Base-by-base conservation (phyloP, 2,797 vertebrate species). In the Coranthus polyacanthus region DNA sequence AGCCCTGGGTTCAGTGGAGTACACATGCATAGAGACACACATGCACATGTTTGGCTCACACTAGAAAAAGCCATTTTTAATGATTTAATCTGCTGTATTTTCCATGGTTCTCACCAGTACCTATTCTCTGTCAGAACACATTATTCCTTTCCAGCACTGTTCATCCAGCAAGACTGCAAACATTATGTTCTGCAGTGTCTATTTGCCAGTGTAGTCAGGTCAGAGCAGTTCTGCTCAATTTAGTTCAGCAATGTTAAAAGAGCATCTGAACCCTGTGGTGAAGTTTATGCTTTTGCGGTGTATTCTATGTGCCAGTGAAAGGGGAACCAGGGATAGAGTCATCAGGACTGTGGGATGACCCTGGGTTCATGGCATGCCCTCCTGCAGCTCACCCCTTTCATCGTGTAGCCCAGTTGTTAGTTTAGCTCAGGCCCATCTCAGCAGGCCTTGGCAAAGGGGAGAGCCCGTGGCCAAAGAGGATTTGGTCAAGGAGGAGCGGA, bases 341-440 rank as follows among this genome's bases (percentile, higher is more conserved):
- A 83, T 92, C 88, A 88, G 45, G 73, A 75, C 65, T 79, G 72
- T 53, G 70, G 64, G 67, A 84, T 86, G 82, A 89, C 77, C 68
- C 72, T 12, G 69, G 71, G 78, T 84, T 91, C 87, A 83, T 72
- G 50, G 60, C 13, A 29, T 42, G 53, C 71, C 63, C 76, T 65
- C 85, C 81, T 42, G 21, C 82, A 69, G 89, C 39, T 86, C 29
- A 4, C 51, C 72, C 69, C 90, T 93, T 94, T 94, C 88, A 93
- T 93, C 92, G 59, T 69, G 69, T 56, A 64, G 80, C 69, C 58
- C 88, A 90, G 87, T 90, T 93, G 92, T 94, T 93, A 81, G 83
- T 93, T 93, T 91, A 91, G 78, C 89, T 91, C 85, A 78, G 88
- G 67, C 82, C 77, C 81, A 73, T 89, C 91, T 81, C 91, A 90